phyloP scores from a whole-genome alignment of 2,113 vertebrate species.

The Hippocampus mohnikei region DNA sequence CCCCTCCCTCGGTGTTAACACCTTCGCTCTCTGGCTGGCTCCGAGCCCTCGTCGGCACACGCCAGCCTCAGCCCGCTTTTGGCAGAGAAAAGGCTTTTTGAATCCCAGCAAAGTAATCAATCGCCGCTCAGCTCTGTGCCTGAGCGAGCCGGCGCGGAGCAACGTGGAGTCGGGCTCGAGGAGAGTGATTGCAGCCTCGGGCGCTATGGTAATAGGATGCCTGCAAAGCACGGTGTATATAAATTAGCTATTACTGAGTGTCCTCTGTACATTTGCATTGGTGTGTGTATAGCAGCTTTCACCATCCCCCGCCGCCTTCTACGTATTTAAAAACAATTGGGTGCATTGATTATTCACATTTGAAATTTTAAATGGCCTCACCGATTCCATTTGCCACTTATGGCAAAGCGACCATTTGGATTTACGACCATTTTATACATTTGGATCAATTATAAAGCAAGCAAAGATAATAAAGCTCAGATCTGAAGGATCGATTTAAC shows the following conservation, averaged over 20 bases:
- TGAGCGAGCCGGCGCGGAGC: slow-evolving; percentile 61
- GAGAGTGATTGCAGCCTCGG: slow-evolving; percentile 70
- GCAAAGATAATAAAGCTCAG: not conserved
- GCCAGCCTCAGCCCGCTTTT: slow-evolving; percentile 64
- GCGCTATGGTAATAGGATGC: slow-evolving; percentile 71
- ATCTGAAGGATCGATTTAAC: too few species aligned
- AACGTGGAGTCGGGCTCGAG: slow-evolving; percentile 42
- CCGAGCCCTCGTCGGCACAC: slow-evolving; percentile 63
- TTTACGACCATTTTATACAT: not conserved
- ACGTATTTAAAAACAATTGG: slow-evolving; percentile 3
- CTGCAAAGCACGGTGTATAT: slow-evolving; percentile 68
- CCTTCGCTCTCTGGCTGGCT: slow-evolving; percentile 72
- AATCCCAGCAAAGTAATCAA: slow-evolving; percentile 75
- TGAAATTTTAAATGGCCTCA: not conserved
- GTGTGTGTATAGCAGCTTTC: slow-evolving; percentile 18
- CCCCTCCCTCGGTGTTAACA: slow-evolving; percentile 69
- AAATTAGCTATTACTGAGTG: slow-evolving; percentile 71
- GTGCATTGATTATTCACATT: not conserved
- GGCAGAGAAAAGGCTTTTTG: slow-evolving; percentile 70
- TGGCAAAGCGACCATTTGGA: not conserved
- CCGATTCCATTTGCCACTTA: not conserved
- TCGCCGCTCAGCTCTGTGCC: slow-evolving; percentile 71
- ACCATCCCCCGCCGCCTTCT: not conserved
- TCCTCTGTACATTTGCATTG: slow-evolving; percentile 41
- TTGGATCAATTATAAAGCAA: not conserved